A percentile compares a stretch with the other conserved stretches of the same genome.
phyloP scores from a whole-genome alignment of 1,140 invertebrate species.

The Listronotus bonariensis region DNA sequence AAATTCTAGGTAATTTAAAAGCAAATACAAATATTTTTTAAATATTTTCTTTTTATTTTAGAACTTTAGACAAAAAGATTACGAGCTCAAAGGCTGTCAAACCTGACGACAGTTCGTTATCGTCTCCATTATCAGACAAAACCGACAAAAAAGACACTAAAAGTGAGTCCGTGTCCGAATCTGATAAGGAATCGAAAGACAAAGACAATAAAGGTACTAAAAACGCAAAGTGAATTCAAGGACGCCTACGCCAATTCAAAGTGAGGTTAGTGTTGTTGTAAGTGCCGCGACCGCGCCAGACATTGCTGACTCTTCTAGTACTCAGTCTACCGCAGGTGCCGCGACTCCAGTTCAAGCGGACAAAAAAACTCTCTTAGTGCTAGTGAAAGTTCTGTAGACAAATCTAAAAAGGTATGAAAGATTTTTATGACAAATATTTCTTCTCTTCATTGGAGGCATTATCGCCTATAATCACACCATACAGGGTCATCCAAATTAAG shows the following conservation, averaged over 20 bases:
- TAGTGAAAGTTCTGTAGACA: conserved; percentile 43
- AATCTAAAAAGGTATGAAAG: conserved; percentile 47
- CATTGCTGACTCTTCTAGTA: conserved; percentile 27
- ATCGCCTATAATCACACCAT: no score
- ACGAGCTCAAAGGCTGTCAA: conserved; percentile 43
- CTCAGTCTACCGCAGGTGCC: conserved; percentile 30
- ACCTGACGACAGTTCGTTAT: conserved; percentile 29
- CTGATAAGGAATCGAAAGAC: conserved; percentile 37
- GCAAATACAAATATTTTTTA: no score
- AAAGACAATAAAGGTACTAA: conserved; percentile 44
- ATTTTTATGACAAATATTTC: no score
- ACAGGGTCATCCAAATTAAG: no score
- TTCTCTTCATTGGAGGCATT: no score
- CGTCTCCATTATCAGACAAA: conserved; percentile 35
- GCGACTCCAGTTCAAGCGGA: conserved; percentile 3
- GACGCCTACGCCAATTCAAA: conserved; percentile 51
- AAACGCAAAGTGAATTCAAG: conserved; percentile 49
- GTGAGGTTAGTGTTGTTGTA: conserved; percentile 46
- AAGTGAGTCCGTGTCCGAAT: conserved; percentile 30
- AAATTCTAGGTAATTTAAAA: no score
- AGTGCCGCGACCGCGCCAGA: conserved; percentile 32
- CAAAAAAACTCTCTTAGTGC: conserved; percentile 36
- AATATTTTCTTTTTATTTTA: no score
- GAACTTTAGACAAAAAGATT: conserved; percentile 47
- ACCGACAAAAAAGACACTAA: conserved; percentile 55